phyloP scores from a whole-genome alignment of 1,140 invertebrate genomes.

The Lutraria rhynchaena region DNA sequence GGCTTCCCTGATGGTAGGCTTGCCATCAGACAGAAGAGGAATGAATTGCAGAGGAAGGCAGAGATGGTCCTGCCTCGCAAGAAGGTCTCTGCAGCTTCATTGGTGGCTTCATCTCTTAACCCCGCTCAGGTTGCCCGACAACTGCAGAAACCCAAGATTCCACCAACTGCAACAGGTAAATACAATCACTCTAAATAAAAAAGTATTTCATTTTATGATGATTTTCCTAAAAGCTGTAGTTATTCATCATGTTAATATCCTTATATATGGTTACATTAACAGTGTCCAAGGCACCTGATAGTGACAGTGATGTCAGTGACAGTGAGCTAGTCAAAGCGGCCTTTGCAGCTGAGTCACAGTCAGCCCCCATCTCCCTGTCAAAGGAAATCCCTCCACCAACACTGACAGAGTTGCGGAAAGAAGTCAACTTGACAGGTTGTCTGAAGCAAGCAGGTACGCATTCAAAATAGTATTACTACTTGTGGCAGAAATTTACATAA shows the following conservation, averaged over 20 bases:
- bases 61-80: neutral
- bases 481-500: neutral
- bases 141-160: too few relatives aligned
- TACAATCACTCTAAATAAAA: neutral
- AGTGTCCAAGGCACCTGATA: too few relatives aligned
- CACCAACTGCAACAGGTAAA: neutral
- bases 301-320: too few relatives aligned
- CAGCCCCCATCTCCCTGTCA: neutral
- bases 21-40: conserved; percentile 1
- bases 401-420: neutral
- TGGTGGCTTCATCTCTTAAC: neutral
- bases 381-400: neutral
- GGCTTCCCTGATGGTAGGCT: neutral
- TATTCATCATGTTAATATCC: too few relatives aligned
- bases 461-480: neutral
- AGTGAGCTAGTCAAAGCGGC: conserved; percentile 1
- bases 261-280: too few relatives aligned
- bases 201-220: neutral
- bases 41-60: neutral
- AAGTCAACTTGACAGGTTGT: neutral
- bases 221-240: neutral
- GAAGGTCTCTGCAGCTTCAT: neutral
- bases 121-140: neutral
- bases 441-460: neutral
- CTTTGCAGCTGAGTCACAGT: conserved; percentile 3